Percentiles rank a stretch among this genome's conserved stretches.
Evolutionary conservation across 1,140 invertebrate species (phyloP).

Genomic region (Helicoverpa zea): DNA sequence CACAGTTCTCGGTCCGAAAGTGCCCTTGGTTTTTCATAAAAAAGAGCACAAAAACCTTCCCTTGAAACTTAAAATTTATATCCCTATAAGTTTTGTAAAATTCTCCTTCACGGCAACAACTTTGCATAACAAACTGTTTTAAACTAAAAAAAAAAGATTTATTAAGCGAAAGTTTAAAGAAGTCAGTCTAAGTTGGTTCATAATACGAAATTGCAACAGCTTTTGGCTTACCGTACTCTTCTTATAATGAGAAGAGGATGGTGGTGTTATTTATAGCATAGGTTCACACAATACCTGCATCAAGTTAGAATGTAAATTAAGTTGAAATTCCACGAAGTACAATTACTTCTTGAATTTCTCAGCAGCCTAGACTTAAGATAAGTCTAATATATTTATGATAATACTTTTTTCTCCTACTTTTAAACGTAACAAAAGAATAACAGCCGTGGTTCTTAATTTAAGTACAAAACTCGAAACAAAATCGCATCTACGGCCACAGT

Average conservation of each 20-base stretch:
- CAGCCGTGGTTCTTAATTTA: not conserved
- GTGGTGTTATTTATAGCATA: no score
- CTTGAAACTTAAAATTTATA: slow-evolving; percentile 21
- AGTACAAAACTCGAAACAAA: not conserved
- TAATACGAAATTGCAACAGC: not conserved
- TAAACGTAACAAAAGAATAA: not conserved
- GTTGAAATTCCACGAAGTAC: no score
- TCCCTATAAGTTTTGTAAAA: slow-evolving; percentile 5
- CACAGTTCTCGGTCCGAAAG: no score
- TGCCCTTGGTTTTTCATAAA: not conserved
- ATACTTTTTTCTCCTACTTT: no score
- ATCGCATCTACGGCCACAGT: not conserved
- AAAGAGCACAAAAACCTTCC: not conserved
- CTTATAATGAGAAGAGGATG: not conserved
- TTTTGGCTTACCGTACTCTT: not conserved
- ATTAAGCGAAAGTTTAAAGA: not conserved
- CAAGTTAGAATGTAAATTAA: no score
- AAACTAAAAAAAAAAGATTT: slow-evolving; percentile 7
- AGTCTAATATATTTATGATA: no score
- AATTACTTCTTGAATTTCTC: no score
- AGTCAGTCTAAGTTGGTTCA: not conserved
- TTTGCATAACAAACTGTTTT: slow-evolving; percentile 1
- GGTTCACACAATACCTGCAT: no score
- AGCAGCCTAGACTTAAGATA: no score
- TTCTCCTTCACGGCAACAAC: slow-evolving; percentile 2